A percentile compares a stretch with the other conserved stretches of the same genome.
phyloP scores from a whole-genome alignment of 2,113 vertebrate genomes.

The Crypturellus undulatus region DNA sequence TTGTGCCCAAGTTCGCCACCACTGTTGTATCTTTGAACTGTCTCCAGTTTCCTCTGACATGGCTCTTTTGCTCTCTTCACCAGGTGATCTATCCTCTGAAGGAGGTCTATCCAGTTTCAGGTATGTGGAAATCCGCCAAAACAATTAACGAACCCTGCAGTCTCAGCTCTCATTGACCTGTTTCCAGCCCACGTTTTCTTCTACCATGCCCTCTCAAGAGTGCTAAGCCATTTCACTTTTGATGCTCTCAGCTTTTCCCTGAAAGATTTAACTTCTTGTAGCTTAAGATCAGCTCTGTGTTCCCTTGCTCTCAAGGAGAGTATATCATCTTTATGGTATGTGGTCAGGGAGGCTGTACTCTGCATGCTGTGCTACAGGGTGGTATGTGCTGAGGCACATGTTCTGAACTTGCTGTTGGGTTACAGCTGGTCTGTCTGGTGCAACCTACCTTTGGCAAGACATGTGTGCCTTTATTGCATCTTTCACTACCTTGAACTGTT shows the following conservation, averaged over 20 bases:
- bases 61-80: constrained; percentile 44
- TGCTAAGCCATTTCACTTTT: background rate
- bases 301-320: background rate
- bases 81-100: constrained; percentile 97
- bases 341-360: background rate
- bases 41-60: background rate
- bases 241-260: background rate
- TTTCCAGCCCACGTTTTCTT: background rate
- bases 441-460: background rate
- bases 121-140: constrained; percentile 70
- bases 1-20: background rate
- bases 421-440: background rate
- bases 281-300: background rate
- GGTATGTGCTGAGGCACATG: background rate
- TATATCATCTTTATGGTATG: background rate
- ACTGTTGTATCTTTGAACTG: accelerated
- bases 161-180: background rate
- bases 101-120: constrained; percentile 92
- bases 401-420: background rate
- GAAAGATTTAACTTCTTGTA: background rate
- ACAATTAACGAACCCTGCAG: background rate
- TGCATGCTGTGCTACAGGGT: background rate
- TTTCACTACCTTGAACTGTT: background rate
- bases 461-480: background rate
- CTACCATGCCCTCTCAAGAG: background rate